Conservation (phyloP, 2,113 vertebrate species). For the Colaptes auratus region DNA sequence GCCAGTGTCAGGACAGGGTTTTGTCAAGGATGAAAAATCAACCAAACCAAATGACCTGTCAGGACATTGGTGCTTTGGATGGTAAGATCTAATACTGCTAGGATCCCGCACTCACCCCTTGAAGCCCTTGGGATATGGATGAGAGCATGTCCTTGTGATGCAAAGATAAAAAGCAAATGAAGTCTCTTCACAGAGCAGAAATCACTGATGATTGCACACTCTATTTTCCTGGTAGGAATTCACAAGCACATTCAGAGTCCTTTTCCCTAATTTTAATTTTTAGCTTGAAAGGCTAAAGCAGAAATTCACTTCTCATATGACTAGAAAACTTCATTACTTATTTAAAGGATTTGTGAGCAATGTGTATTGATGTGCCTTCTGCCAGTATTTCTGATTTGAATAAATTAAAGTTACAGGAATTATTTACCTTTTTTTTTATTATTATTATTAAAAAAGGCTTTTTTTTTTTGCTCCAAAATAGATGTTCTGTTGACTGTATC, state of each 20-base stretch:
- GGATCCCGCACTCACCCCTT: neutral
- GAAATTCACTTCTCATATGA: neutral
- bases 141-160: rapidly evolving
- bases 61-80: neutral
- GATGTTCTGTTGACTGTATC: neutral
- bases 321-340: neutral
- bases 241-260: neutral
- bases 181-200: neutral
- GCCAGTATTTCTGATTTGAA: neutral
- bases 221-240: neutral
- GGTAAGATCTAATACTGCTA: neutral
- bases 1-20: neutral
- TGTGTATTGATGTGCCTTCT: neutral
- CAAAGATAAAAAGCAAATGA: neutral
- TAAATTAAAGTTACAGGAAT: too few relatives aligned
- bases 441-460: neutral
- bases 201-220: neutral
- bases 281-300: neutral
- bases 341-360: neutral
- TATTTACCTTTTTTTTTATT: too few relatives aligned
- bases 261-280: neutral
- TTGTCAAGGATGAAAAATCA: neutral
- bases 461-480: neutral
- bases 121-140: neutral
- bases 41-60: neutral